phyloP scores from a whole-genome alignment of 1,140 invertebrate genomes.

The Lerema accius region DNA sequence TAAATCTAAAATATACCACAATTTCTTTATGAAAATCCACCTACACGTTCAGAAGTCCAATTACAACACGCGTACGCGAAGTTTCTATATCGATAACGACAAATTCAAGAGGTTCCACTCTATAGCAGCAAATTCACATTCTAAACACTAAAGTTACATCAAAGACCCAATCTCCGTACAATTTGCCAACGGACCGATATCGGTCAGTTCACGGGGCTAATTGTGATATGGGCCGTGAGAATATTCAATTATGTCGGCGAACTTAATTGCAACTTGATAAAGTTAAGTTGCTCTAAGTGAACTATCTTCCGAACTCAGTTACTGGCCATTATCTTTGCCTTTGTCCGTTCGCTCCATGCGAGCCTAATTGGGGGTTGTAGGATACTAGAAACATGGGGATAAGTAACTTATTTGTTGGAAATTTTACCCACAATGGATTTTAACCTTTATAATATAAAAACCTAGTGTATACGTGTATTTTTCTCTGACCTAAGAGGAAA shows the following conservation, averaged over 20 bases:
- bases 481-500: too few species aligned
- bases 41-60: too few species aligned
- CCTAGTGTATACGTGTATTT: too few species aligned
- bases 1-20: too few species aligned
- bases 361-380: slow-evolving; percentile 69
- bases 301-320: slow-evolving; percentile 80
- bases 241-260: slow-evolving; percentile 75
- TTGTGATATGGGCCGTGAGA: slow-evolving; percentile 76
- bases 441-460: too few species aligned
- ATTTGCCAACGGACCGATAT: slow-evolving; percentile 53
- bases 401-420: slow-evolving; percentile 4
- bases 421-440: background rate
- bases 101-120: background rate
- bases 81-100: too few species aligned
- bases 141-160: slow-evolving; percentile 22
- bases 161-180: slow-evolving; percentile 21
- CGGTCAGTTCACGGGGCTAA: slow-evolving; percentile 71
- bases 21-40: too few species aligned
- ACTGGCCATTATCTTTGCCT: slow-evolving; percentile 80
- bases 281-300: slow-evolving; percentile 78
- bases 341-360: slow-evolving; percentile 64
- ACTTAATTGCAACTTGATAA: slow-evolving; percentile 81
- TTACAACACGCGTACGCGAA: too few species aligned
- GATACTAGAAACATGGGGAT: slow-evolving; percentile 44
- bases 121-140: background rate